phyloP scores from a whole-genome alignment of 2,888 invertebrate genomes.

The Drosophila kokeensis region DNA sequence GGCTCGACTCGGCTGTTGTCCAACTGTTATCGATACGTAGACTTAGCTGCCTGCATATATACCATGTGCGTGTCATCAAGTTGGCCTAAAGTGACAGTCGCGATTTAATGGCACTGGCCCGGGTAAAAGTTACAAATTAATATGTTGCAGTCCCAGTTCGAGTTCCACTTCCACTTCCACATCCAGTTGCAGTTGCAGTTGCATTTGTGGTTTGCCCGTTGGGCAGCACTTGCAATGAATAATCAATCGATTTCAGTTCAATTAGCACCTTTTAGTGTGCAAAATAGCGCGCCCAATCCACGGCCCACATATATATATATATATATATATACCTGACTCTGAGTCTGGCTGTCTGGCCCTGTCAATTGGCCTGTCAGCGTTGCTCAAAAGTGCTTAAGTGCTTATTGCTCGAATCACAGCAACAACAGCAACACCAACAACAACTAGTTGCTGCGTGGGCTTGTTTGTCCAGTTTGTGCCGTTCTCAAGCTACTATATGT shows the following conservation, averaged over 20 bases:
- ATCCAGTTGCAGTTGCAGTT: slow-evolving; percentile 29
- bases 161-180: slow-evolving; percentile 8
- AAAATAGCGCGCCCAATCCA: slow-evolving; percentile 74
- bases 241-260: slow-evolving; percentile 79
- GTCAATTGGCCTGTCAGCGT: slow-evolving; percentile 56
- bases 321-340: not conserved
- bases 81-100: slow-evolving; percentile 84
- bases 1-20: slow-evolving; percentile 12
- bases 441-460: slow-evolving; percentile 43
- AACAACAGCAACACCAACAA: not conserved
- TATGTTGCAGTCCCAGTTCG: slow-evolving; percentile 49
- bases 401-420: slow-evolving; percentile 40
- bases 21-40: slow-evolving; percentile 68
- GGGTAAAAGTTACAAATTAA: slow-evolving; percentile 80
- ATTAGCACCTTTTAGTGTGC: slow-evolving; percentile 83
- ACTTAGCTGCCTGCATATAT: slow-evolving; percentile 7
- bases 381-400: slow-evolving; percentile 76
- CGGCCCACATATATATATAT: slow-evolving; percentile 33
- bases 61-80: slow-evolving; percentile 84
- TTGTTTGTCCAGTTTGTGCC: slow-evolving; percentile 26
- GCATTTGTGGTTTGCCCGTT: slow-evolving; percentile 22
- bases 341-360: slow-evolving; percentile 20
- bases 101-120: slow-evolving; percentile 82
- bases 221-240: slow-evolving; percentile 66
- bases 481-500: slow-evolving; percentile 9